Evolutionary conservation across 2,797 vertebrate genomes (phyloP), one percentile per base, ranked within the genome.

Genomic region (Natrix natrix): DNA sequence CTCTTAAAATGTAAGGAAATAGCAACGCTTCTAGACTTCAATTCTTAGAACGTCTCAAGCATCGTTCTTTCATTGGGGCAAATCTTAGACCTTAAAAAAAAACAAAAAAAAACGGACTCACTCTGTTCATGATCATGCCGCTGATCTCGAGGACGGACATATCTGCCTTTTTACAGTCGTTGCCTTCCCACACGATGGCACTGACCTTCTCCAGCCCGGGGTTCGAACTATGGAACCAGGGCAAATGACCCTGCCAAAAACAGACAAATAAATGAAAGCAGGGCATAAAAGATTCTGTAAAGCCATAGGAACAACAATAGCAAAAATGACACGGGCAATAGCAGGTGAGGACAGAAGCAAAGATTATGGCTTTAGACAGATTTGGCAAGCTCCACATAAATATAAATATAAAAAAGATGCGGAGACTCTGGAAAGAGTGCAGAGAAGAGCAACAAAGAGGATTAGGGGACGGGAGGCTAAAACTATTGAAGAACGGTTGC

Each of bases 91-190:
- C 4, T 83, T 60, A 16, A 6, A 20, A 87, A 96, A 26, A 26
- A 11, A 1, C 3, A 14, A 57, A 17, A 2, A 17, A 56, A 16
- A 57, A 61, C 26, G 94, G 95, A 96, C 98, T 98, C 94, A 99
- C 99, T 96, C 98, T 98, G 97, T 99, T 99, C 99, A 99, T 99
- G 94, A 99, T 99, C 98, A 99, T 99, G 59, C 99, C 99, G 88
- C 99, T 99, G 98, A 99, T 99, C 97, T 99, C 99, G 97, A 99
- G 98, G 13, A 99, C 99, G 28, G 99, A 99, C 99, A 99, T 99
- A 97, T 99, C 99, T 0, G 99, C 99, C 96, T 99, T 99, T 98
- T 99, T 99, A 88, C 99, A 99, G 90, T 99, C 99, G 89, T 99
- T 99, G 74, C 99, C 99, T 97, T 99, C 99, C 99, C 99, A 99